Base-by-base conservation (phyloP, 92 coral and sea anemone species). In the Epizoanthus scotinus region DNA sequence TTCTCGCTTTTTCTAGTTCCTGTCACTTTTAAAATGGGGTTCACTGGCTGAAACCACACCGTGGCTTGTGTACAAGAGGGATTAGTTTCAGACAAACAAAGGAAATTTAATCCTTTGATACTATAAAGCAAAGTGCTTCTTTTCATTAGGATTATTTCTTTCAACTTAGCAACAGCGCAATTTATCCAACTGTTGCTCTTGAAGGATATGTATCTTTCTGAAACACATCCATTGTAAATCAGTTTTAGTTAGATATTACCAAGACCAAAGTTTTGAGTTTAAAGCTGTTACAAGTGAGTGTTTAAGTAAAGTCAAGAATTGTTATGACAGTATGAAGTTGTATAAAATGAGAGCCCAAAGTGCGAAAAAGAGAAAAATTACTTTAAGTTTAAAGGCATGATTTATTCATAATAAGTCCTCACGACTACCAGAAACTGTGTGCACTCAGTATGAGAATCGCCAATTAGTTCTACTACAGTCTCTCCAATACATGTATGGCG, bases 131-230 rank as follows among this genome's bases (percentile, higher is more conserved):
- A 29, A 74, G 67, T 36, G 67, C 36, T 57, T 57, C 66, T 25
- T 36, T 75, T 36, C 14, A 59, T 18, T 9, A 13, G 20, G 21
- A 21, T 68, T 38, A 68, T 57, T 40, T 75, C 19, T 52, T 38
- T 75, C 66, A 75, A 75, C 81, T 12, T 75, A 59, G 68, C 81
- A 75, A 75, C 81, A 59, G 61, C 24, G 81, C 52, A 75, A 75
- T 75, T 58, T 67, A 59, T 75, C 31, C 81, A 29, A 59, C 55
- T 75, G 13, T 36, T 75, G 24, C 40, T 40, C 81, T 59, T 21
- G 68, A 36, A 14, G 55, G 55, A n/a, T 74, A 28, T 74, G 31
- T 31, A 74, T 40, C 69, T 36, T 75, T 4, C 12, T 34, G 21
- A 14, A 20, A 17, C 62, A 17, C 21, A 29, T 50, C 29, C 19